phyloP scores from a whole-genome alignment of 2,113 vertebrate species.

The Oxygymnocypris stewartii region DNA sequence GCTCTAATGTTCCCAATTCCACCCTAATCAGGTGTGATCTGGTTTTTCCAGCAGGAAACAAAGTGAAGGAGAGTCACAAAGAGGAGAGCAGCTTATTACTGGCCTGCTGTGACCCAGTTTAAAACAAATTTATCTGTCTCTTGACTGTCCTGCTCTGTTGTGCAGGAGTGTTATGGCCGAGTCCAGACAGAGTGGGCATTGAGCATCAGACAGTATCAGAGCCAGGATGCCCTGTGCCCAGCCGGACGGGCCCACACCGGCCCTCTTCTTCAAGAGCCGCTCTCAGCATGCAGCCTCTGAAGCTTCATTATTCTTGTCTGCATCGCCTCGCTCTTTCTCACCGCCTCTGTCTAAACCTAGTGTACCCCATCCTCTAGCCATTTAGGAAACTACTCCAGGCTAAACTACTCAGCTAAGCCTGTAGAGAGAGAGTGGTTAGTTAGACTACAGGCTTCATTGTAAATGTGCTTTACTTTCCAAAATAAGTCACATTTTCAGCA shows the following conservation, averaged over 20 bases:
- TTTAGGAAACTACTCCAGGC: not conserved
- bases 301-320: not conserved
- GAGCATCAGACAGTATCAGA: not conserved
- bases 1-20: not conserved
- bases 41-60: constrained; percentile 6
- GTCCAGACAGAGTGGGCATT: constrained; percentile 26
- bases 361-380: not conserved
- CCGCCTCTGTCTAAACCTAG: not conserved
- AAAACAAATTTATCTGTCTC: constrained; percentile 32
- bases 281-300: constrained; percentile 1
- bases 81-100: not conserved
- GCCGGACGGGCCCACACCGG: not conserved
- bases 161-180: not conserved
- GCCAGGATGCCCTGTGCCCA: constrained; percentile 1
- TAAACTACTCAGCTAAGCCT: not conserved
- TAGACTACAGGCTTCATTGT: not conserved
- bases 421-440: not conserved
- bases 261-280: constrained; percentile 16
- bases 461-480: not conserved
- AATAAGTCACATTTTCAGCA: not conserved
- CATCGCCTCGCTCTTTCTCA: not conserved
- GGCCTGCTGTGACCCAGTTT: constrained; percentile 39
- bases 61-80: not conserved
- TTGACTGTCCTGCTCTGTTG: constrained; percentile 37
- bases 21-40: constrained; percentile 4